Evolutionary conservation across 2,888 invertebrate species (phyloP), one percentile per base, ranked within the genome.

Genomic region (Electrophaes corylata): DNA sequence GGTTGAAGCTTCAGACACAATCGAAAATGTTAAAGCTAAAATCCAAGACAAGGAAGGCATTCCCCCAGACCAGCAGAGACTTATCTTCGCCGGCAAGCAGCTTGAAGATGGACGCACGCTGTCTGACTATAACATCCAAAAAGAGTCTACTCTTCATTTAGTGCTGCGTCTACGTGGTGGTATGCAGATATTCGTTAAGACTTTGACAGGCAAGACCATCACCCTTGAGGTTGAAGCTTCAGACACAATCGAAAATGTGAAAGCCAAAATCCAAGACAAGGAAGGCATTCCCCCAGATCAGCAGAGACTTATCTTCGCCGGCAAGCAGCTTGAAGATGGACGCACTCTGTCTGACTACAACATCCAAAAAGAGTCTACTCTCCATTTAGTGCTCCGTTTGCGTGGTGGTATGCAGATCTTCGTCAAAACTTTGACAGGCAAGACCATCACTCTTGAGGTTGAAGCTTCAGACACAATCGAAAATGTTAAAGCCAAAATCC

Each of bases 381-480:
- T 67, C 6, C 67, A 67, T 3, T 54, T 67, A 0, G 67, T 67
- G 0, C 20, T 67, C 3, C 67, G 67, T 58, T 60, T 67, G 1
- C 62, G 67, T n/a, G 67, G 67, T 51, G 67, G 67, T 61, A 67
- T 67, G 67, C 67, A 67, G 8, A 67, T 67, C n/a, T 67, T 67
- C 49, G 67, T 67, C 3, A 67, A 67, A 19, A 67, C 67, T 0
- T 4, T 67, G 11, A 67, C 67, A 0, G 67, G 67, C 0, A 67
- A 67, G 6, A 67, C 67, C 0, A 67, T 67, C 1, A 67, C 67
- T 0, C 37, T 67, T 0, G 67, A 67, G 14, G 67, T 67, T 0
- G 67, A 67, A 23, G 67, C 67, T 12, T 65, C 67, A 0, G 67
- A 67, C 37, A 65, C 67, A 0, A 67, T 67, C 8, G 67, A 67